Evolutionary conservation across 2,797 vertebrate species (phyloP).

Genomic region (Acanthurus tractus): DNA sequence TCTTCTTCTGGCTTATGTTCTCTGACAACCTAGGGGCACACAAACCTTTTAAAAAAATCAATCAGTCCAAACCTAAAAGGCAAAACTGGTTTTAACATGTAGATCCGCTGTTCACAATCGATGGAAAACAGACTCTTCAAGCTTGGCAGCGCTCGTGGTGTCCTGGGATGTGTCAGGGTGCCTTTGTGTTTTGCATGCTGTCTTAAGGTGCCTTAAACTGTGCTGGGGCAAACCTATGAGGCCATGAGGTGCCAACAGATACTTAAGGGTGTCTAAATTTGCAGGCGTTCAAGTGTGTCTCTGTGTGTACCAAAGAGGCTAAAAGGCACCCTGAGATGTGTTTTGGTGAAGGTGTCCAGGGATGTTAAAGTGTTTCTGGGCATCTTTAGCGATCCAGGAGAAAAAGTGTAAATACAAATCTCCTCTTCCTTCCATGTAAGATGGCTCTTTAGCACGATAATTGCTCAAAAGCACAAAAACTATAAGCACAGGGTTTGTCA

Average conservation of each 20-base stretch:
- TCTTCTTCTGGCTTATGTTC: constrained; percentile 35
- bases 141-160: constrained; percentile 42
- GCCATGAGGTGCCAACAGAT: constrained; percentile 4
- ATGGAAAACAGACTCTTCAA: constrained; percentile 58
- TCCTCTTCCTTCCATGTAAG: background rate
- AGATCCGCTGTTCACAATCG: constrained; percentile 21
- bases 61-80: constrained; percentile 44
- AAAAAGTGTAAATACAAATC: background rate
- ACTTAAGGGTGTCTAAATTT: constrained; percentile 10
- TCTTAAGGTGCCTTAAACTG: constrained; percentile 1
- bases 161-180: constrained; percentile 57
- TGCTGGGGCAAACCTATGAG: background rate
- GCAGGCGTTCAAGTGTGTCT: background rate
- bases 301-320: background rate
- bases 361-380: background rate
- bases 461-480: background rate
- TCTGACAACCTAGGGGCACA: constrained; percentile 37
- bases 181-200: constrained; percentile 25
- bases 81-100: constrained; percentile 44
- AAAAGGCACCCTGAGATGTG: background rate
- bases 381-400: constrained; percentile 2
- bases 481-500: background rate
- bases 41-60: constrained; percentile 51
- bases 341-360: constrained; percentile 3
- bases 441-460: constrained; percentile 5